Percentiles rank a stretch among this genome's conserved stretches.
Conservation (phyloP, 2,888 invertebrate species). For the Podotricha telesiphe region DNA sequence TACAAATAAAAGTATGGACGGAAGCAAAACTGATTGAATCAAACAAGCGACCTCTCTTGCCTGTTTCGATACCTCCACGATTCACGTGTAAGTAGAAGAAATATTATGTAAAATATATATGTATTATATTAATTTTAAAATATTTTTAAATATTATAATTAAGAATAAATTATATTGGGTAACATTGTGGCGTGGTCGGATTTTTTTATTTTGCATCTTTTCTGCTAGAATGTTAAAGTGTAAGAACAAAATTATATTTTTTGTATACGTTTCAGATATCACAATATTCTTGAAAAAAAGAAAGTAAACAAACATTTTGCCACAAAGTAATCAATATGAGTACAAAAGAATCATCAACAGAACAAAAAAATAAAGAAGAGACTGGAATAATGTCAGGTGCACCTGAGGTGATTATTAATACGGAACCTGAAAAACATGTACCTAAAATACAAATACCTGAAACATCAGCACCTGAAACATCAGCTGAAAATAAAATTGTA, state of each 20-base stretch:
- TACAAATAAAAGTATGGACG: background rate
- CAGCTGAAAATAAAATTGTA: background rate
- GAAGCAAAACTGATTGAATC: background rate
- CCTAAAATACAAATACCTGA: background rate
- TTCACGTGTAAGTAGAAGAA: slow-evolving; percentile 8
- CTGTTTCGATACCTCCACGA: slow-evolving; percentile 18
- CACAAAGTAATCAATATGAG: background rate
- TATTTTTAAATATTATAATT: background rate
- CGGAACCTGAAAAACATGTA: background rate
- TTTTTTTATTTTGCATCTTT: too few relatives aligned
- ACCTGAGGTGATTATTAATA: background rate
- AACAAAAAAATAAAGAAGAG: background rate
- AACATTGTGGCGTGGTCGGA: too few relatives aligned
- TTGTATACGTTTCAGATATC: slow-evolving; percentile 11
- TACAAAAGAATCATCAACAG: background rate
- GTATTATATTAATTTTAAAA: background rate
- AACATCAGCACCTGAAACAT: background rate
- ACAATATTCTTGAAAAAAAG: background rate
- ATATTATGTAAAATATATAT: background rate
- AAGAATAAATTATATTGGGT: too few relatives aligned
- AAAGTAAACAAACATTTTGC: background rate
- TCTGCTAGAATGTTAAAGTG: too few relatives aligned
- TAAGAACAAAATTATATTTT: too few relatives aligned
- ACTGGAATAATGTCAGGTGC: too few relatives aligned
- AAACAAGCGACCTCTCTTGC: background rate